Base-by-base conservation (phyloP, 2,113 vertebrate species). In the Turnix velox region DNA sequence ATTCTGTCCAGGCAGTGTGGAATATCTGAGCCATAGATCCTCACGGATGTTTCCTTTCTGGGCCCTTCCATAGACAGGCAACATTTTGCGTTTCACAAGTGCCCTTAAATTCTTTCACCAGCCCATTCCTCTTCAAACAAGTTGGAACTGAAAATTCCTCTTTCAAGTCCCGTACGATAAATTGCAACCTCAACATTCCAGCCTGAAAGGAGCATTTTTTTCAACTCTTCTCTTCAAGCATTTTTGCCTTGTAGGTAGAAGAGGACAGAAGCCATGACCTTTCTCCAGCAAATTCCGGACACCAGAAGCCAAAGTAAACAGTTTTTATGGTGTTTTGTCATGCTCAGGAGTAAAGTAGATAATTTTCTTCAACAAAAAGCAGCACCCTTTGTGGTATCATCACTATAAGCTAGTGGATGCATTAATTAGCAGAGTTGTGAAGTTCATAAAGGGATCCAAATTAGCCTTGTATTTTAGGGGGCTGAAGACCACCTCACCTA, bases 21-120 rank as follows among this genome's bases (percentile, higher is more conserved):
- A 97, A 96, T 97, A 97, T 89, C 94, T 96, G 88, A 96, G 92
- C 87, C 17, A 18, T 96, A 97, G 96, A 97, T 96, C 94, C 95
- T 96, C 96, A 91, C 4, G 88, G 94, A 96, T 92, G 91, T 94
- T 97, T 92, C 92, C 94, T 94, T 97, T 96, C 88, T 81, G 81
- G 88, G 49, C 81, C 55, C 58, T 91, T 95, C 95, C 88, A 74
- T 12, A 80, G 91, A 86, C 93, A 97, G 85, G 96, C 95, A 97
- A 93, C 93, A 78, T 94, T 96, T 85, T 90, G 93, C 88, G 58
- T 93, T 96, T 94, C 94, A 95, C 79, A 78, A 95, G 93, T 93
- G 83, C 87, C 90, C 95, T 95, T 94, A 93, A 96, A 97, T 95
- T 94, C 94, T 95, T 96, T 96, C 95, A 96, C 92, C 95, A 94